Evolutionary conservation across 2,888 invertebrate genomes (phyloP), one percentile per base, ranked within the genome.

Genomic region (Diloba caeruleocephala): DNA sequence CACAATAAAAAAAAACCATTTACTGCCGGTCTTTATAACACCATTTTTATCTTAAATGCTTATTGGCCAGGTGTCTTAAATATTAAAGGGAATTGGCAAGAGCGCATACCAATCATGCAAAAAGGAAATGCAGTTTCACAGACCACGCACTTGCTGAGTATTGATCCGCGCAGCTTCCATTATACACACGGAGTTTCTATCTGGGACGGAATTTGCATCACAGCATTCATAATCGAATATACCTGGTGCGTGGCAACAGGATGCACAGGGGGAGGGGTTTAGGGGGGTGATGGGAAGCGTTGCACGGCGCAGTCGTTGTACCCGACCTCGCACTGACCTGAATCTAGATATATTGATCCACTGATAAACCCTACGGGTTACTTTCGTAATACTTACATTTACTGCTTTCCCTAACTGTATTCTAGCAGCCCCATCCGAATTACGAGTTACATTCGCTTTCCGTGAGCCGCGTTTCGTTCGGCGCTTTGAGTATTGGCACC

Each of bases 271-370:
- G 21, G 42, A 15, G 10, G 44, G 21, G n/a, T n/a, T n/a, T 14
- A n/a, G 7, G 17, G 36, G 15, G 9, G 15, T 10, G 36, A 17
- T 6, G 12, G 37, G 43, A 1, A 9, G 9, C 12, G 14, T 21
- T 66, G 67, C 61, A 59, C 14, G 13, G 61, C 61, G 67, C 61
- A 61, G 67, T 10, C 60, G 66, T 49, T 15, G 19, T 9, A 21
- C 17, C 31, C 7, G 14, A 10, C 44, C 21, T 10, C 1, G 31
- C 31, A 14, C 38, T 59, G 51, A 32, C 61, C 44, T 8, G 14
- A 23, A 45, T 38, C 23, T 31, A 33, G 31, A 23, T 33, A 12
- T 66, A 66, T 61, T 45, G 61, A 61, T 60, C 38, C 8, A 38
- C 29, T 4, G 6, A 23, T 19, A 28, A 21, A 26, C 23, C 44